phyloP scores from a whole-genome alignment of 2,797 vertebrate genomes.

The Xenops minutus region DNA sequence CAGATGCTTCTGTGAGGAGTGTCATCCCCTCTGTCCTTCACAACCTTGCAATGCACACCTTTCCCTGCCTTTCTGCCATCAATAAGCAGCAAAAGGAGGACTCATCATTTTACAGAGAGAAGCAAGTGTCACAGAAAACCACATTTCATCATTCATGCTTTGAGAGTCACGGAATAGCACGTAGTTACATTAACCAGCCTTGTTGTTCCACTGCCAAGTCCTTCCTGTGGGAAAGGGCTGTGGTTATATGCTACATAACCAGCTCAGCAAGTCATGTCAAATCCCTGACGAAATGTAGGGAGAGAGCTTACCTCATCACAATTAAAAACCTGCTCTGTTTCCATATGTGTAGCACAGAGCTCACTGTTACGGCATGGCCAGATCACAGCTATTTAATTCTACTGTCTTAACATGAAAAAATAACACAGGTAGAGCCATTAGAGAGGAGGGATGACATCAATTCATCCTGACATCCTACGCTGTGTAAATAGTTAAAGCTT shows the following conservation, averaged over 20 bases:
- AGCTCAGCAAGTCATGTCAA: conserved; percentile 23
- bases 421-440: not conserved
- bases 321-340: conserved; percentile 47
- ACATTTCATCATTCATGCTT: not conserved
- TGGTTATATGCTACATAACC: conserved; percentile 19
- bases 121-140: not conserved
- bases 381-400: conserved; percentile 28
- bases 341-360: not conserved
- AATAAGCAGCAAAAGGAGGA: not conserved
- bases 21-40: not conserved
- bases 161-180: not conserved
- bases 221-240: conserved; percentile 50
- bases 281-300: not conserved
- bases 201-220: not conserved
- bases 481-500: not conserved
- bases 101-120: not conserved
- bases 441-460: not conserved
- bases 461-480: not conserved
- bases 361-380: not conserved
- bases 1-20: not conserved
- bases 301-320: conserved; percentile 15
- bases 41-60: not conserved
- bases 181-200: not conserved
- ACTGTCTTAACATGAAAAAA: not conserved
- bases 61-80: not conserved